Percentiles rank a stretch among this genome's conserved stretches.
phyloP scores from a whole-genome alignment of 1,140 invertebrate genomes.

The Drosophila pectinifera region DNA sequence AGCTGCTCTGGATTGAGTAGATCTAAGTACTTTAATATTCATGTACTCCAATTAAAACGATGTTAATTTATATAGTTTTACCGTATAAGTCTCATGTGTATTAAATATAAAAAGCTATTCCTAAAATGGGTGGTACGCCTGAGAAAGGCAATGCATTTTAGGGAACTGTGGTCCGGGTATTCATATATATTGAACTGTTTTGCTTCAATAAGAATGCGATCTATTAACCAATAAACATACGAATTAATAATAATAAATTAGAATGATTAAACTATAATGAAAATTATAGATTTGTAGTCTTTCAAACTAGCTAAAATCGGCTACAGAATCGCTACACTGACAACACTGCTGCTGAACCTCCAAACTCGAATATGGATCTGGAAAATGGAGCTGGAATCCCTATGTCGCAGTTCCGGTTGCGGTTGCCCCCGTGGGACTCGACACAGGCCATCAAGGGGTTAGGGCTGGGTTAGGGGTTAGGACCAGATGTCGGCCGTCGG shows the following conservation, averaged over 20 bases:
- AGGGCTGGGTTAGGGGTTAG: conserved; percentile 21
- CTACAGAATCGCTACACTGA: neutral
- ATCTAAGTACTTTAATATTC: too few relatives aligned
- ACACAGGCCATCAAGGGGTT: conserved; percentile 65
- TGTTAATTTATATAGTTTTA: neutral
- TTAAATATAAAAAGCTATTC: too few relatives aligned
- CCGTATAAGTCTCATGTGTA: too few relatives aligned
- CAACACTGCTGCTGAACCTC: conserved; percentile 22
- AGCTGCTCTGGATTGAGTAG: neutral
- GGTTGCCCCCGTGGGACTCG: conserved; percentile 46
- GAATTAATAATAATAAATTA: too few relatives aligned
- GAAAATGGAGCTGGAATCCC: conserved; percentile 35
- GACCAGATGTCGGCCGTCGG: conserved; percentile 52
- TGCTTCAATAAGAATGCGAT: neutral
- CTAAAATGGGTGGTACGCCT: too few relatives aligned
- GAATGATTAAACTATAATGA: neutral
- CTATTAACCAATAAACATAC: too few relatives aligned
- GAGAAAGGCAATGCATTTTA: too few relatives aligned
- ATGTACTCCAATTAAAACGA: too few relatives aligned
- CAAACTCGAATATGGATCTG: neutral
- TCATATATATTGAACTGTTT: too few relatives aligned
- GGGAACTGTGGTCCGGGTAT: too few relatives aligned
- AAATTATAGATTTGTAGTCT: too few relatives aligned
- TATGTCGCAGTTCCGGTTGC: conserved; percentile 39
- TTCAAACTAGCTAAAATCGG: neutral